Evolutionary conservation across 1,140 invertebrate species (phyloP), one percentile per base, ranked within the genome.

Genomic region (Octopus sinensis): DNA sequence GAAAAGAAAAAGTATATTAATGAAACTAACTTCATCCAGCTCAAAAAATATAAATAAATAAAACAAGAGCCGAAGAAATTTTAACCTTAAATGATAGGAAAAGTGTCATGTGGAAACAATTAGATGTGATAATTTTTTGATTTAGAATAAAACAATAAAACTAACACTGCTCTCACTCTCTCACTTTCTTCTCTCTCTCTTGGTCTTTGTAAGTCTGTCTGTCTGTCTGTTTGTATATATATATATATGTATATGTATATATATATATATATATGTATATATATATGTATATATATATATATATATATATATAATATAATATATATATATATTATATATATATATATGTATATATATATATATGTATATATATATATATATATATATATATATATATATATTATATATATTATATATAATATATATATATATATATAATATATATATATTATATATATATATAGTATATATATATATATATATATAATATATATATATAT

Each of bases 361-460:
- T 62, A 62, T 62, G 17, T 62, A 62, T 62, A 62, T 62, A 62
- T 62, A 62, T 62, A 62, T 62, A 62, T 62, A 62, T 62, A 62
- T 62, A 62, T 62, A 62, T 62, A 62, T 62, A 62, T 62, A 62
- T 62, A 62, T 62, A 62, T 62, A 62, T 62, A 62, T 62, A 62
- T 17, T 62, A 62, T 7, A 62, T 17, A 62, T 7, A 62, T 62
- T 17, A 17, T 7, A 17, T 7, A 62, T 7, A 62, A 62, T 62
- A 6, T 7, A 62, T 62, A 6, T 62, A 6, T 62, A 17, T 62
- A 17, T 62, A 17, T 62, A 62, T 17, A 62, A n/a, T n/a, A n/a
- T n/a, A n/a, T n/a, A n/a, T n/a, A n/a, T n/a, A n/a, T n/a, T n/a
- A n/a, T n/a, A n/a, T n/a, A n/a, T n/a, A n/a, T n/a, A n/a, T n/a